A percentile compares a stretch with the other conserved stretches of the same genome.
These are phyloP conservation scores for Illadopsis cleaveri DNA, from an alignment of 2,113 vertebrate species.

Conservation along the genomic window DNA sequence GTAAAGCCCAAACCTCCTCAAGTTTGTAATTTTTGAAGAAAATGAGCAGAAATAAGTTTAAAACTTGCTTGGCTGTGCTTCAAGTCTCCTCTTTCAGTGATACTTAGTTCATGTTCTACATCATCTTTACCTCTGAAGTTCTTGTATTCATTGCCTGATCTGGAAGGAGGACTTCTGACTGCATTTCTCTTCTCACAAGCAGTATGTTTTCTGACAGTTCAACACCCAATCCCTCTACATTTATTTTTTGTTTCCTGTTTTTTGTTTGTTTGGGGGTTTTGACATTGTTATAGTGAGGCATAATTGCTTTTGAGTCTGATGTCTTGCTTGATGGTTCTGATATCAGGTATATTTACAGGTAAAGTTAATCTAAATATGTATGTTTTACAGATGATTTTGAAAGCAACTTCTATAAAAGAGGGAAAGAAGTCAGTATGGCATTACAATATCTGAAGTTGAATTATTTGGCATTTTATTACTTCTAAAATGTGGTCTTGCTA, in stretches of 20 bases:
- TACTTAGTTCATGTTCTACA: not conserved
- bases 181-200: not conserved
- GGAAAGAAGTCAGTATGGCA: not conserved
- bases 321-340: not conserved
- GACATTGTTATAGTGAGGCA: not conserved
- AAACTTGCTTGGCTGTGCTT: not conserved
- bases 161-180: not conserved
- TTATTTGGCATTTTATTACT: not conserved
- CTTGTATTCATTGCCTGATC: not conserved
- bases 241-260: not conserved
- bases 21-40: not conserved
- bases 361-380: not conserved
- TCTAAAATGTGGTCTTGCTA: not conserved
- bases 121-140: not conserved
- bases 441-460: not conserved
- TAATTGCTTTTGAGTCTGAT: not conserved
- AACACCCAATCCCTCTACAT: rapidly evolving
- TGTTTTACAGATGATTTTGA: not conserved
- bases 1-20: not conserved
- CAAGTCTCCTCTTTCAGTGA: not conserved
- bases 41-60: not conserved
- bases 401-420: not conserved
- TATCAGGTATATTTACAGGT: not conserved
- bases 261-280: not conserved
- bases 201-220: not conserved